Evolutionary conservation across 2,797 vertebrate species (phyloP), one percentile per base, ranked within the genome.

Genomic region (Apogon talboti): DNA sequence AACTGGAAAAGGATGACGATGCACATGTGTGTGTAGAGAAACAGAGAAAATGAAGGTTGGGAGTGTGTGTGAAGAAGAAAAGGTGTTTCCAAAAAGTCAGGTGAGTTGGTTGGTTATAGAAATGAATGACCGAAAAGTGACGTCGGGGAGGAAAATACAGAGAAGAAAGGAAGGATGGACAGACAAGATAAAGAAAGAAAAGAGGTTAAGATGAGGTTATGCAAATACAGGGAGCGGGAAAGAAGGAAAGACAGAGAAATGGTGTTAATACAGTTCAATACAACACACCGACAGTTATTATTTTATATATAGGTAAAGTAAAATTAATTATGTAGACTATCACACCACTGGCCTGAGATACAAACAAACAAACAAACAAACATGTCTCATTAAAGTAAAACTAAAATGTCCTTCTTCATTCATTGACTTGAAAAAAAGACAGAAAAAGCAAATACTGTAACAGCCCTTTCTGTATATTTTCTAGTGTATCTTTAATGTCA

Each of bases 1-100:
- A 99, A 99, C 98, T 99, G 80, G 16, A 82, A 9, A 41, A 8
- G 15, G 21, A 24, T n/a, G n/a, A n/a, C n/a, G n/a, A n/a, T n/a
- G n/a, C n/a, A n/a, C n/a, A n/a, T n/a, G n/a, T 28, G 18, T 11
- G n/a, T 6, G 12, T 0, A 11, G 19, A 58, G 45, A 33, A 51
- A 48, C 10, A 67, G 15, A 70, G 24, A n/a, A 15, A 16, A 38
- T 24, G 21, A 21, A 3, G 0, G 13, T 56, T 3, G 1, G 2
- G n/a, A 42, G 11, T 19, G 15, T 43, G 15, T 58, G 44, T 40
- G 24, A 55, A 35, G 10, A 41, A 40, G 21, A 38, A 38, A 19
- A 15, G 6, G 11, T 11, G 14, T 45, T 46, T 53, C 11, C 35
- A 49, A 73, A 72, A 38, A 3, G 15, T 37, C n/a, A 42, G 51